Conservation (phyloP, 2,888 invertebrate genomes). For the Nebria brevicollis region DNA sequence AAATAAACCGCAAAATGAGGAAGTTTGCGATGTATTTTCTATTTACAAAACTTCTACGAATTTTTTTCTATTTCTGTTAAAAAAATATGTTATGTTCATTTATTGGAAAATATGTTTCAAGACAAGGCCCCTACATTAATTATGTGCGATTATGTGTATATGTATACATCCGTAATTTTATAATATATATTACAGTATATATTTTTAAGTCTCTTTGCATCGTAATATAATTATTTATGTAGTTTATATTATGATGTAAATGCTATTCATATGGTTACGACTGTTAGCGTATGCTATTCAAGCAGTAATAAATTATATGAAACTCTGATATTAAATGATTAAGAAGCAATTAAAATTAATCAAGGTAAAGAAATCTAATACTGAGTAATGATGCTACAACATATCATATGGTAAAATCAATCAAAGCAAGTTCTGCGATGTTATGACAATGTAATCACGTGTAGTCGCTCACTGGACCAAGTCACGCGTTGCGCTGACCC, state of each 20-base stretch:
- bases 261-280: not conserved
- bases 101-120: too few species aligned
- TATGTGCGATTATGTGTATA: too few species aligned
- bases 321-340: not conserved
- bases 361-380: slow-evolving; percentile 1
- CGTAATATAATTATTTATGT: not conserved
- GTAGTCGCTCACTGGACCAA: not conserved
- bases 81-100: too few species aligned
- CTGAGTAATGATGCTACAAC: not conserved
- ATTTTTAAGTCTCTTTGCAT: not conserved
- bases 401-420: not conserved
- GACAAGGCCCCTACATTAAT: too few species aligned
- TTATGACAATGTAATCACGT: not conserved
- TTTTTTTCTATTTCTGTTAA: too few species aligned
- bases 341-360: slow-evolving; percentile 1
- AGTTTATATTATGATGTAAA: not conserved
- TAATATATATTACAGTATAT: not conserved
- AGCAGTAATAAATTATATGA: not conserved
- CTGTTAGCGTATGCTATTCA: not conserved
- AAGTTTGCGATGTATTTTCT: too few species aligned
- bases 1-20: too few species aligned
- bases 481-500: not conserved
- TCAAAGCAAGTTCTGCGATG: not conserved
- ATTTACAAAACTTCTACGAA: too few species aligned
- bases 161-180: not conserved